These are phyloP conservation scores for Elgonia sp. DNA, from an alignment of 2,888 invertebrate species.

Conservation along the genomic window DNA sequence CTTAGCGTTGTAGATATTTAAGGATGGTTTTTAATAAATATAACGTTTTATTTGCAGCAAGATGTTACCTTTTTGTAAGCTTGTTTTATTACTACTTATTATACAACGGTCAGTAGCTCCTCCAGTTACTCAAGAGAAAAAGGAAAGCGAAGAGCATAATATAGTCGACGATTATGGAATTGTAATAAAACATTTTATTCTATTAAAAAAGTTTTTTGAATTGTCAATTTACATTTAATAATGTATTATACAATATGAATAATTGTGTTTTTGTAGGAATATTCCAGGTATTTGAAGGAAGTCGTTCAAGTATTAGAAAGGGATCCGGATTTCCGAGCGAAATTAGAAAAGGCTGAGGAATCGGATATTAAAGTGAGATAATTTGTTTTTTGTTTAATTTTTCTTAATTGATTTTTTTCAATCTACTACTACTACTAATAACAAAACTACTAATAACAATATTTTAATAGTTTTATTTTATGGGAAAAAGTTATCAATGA, in stretches of 20 bases:
- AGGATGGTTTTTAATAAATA: too few relatives aligned
- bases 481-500: too few relatives aligned
- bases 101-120: slow-evolving; percentile 86
- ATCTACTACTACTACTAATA: too few relatives aligned
- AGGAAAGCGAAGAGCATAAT: slow-evolving; percentile 81
- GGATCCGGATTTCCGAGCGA: slow-evolving; percentile 94
- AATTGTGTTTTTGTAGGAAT: slow-evolving; percentile 89
- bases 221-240: not conserved
- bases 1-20: not conserved
- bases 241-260: not conserved
- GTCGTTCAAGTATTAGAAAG: slow-evolving; percentile 96
- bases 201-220: too few relatives aligned
- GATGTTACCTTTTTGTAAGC: slow-evolving; percentile 38
- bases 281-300: slow-evolving; percentile 95
- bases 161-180: slow-evolving; percentile 77
- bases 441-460: not conserved
- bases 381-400: not conserved
- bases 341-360: slow-evolving; percentile 93
- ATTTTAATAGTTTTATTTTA: not conserved
- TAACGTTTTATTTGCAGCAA: slow-evolving; percentile 25
- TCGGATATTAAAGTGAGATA: slow-evolving; percentile 93
- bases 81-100: slow-evolving; percentile 50
- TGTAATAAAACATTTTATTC: slow-evolving; percentile 14
- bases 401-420: slow-evolving; percentile 78
- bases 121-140: slow-evolving; percentile 86